These are phyloP conservation scores for Pycnonotus jocosus DNA, from an alignment of 2,113 vertebrate genomes.

Conservation along the genomic window DNA sequence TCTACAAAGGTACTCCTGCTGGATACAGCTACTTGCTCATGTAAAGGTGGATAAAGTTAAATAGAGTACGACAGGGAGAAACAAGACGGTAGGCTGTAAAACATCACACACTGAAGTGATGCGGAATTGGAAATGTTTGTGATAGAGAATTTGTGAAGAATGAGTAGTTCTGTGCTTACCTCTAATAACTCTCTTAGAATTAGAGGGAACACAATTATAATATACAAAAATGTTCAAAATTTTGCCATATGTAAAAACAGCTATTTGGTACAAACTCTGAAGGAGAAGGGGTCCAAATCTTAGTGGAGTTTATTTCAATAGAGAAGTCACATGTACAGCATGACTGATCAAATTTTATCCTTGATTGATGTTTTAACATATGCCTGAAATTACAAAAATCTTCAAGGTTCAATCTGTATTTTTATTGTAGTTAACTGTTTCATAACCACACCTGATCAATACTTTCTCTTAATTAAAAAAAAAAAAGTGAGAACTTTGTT, in stretches of 20 bases:
- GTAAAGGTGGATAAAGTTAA: background rate
- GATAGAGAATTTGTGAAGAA: background rate
- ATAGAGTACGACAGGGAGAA: background rate
- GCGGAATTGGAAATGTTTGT: background rate
- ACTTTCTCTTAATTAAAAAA: background rate
- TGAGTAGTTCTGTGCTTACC: background rate
- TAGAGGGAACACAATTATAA: background rate
- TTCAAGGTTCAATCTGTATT: background rate
- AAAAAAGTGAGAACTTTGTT: background rate
- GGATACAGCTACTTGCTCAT: background rate
- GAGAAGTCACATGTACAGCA: background rate
- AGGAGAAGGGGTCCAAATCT: background rate
- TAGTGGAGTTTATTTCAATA: background rate
- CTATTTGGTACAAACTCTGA: background rate
- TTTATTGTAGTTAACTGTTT: background rate
- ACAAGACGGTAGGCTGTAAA: background rate
- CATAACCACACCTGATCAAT: background rate
- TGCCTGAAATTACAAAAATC: background rate
- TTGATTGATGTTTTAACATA: background rate
- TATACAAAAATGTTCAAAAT: background rate
- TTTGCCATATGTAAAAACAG: fast-evolving
- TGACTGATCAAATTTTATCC: background rate
- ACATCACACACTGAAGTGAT: background rate
- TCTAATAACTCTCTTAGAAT: background rate
- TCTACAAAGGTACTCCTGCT: background rate